Evolutionary conservation across 2,888 invertebrate genomes (phyloP).

Genomic region (Pemphredon lugubris): DNA sequence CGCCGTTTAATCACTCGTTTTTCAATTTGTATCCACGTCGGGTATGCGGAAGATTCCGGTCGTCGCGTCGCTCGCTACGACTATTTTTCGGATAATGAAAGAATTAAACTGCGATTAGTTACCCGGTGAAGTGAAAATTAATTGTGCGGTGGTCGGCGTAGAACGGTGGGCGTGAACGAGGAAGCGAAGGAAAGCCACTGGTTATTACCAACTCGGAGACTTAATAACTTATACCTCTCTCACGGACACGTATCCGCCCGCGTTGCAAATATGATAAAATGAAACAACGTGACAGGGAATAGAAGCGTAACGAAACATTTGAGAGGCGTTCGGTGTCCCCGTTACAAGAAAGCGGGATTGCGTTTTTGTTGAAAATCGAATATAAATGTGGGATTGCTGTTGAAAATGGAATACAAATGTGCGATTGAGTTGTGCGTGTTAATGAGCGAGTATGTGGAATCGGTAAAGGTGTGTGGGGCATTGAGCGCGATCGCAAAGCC

Average conservation of each 20-base stretch:
- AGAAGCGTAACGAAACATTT: conserved; percentile 29
- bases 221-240: conserved; percentile 42
- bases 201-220: conserved; percentile 38
- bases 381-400: conserved; percentile 6
- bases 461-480: background rate
- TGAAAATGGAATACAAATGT: no score
- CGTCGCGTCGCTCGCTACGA: background rate
- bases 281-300: conserved; percentile 27
- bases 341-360: conserved; percentile 33
- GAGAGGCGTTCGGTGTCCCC: no score
- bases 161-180: conserved; percentile 58
- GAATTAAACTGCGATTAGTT: conserved; percentile 48
- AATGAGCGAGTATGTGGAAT: background rate
- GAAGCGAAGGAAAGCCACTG: conserved; percentile 56
- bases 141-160: conserved; percentile 48
- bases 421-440: no score
- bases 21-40: no score
- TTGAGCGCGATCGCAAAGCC: no score
- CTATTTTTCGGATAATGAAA: conserved; percentile 15
- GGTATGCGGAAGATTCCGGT: background rate
- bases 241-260: conserved; percentile 25
- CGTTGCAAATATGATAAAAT: conserved; percentile 43
- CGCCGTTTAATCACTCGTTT: no score
- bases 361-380: background rate
- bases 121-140: conserved; percentile 52